Conservation (phyloP, 2,113 vertebrate species). For the Rhinolophus sinicus region DNA sequence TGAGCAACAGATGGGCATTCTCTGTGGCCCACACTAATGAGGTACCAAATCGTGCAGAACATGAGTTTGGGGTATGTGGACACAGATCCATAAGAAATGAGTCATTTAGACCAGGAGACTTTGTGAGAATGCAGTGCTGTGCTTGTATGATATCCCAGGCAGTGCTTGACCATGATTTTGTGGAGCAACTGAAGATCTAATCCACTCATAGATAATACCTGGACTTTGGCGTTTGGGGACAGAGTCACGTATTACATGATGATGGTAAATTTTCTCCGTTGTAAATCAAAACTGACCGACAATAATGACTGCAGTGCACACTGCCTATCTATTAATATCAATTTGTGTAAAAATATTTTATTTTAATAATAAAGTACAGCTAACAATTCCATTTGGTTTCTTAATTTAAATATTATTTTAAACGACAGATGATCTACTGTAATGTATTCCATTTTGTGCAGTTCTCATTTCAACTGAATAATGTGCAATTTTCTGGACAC, state of each 20-base stretch:
- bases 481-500: conserved; percentile 76
- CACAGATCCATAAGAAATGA: not conserved
- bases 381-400: conserved; percentile 48
- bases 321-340: conserved; percentile 47
- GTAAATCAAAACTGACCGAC: conserved; percentile 38
- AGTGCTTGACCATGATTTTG: not conserved
- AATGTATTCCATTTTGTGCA: conserved; percentile 71
- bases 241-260: not conserved
- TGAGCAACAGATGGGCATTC: conserved; percentile 18
- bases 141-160: not conserved
- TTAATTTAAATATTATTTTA: conserved; percentile 73
- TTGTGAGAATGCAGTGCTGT: not conserved
- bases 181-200: conserved; percentile 1
- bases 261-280: not conserved
- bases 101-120: not conserved
- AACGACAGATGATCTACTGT: conserved; percentile 57
- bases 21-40: not conserved
- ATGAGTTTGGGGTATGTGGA: not conserved
- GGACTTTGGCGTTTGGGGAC: not conserved
- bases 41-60: not conserved
- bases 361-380: conserved; percentile 60
- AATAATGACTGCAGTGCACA: not conserved
- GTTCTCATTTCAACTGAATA: conserved; percentile 76
- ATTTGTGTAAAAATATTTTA: conserved; percentile 60
- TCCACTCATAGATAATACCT: not conserved